A percentile compares a stretch with the other conserved stretches of the same genome.
Evolutionary conservation across 2,113 vertebrate species (phyloP).

Genomic region (Alaudala cheleensis): DNA sequence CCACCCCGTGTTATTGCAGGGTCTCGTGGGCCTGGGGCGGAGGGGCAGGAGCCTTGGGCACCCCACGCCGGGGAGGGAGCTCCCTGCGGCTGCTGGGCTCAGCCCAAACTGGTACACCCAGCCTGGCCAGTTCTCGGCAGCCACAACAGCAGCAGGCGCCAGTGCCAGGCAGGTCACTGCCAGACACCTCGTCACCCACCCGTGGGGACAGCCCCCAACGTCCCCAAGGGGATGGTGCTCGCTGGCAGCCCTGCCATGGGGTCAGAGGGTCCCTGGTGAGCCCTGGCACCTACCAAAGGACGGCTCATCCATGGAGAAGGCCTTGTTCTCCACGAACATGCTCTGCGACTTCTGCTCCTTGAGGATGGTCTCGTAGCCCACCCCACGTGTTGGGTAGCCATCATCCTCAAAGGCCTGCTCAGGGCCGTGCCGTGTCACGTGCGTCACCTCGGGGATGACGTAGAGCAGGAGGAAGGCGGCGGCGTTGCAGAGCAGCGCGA

Average conservation of each 20-base stretch:
- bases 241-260: accelerated
- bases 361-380: slow-evolving; percentile 92
- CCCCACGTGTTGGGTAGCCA: slow-evolving; percentile 76
- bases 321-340: slow-evolving; percentile 94
- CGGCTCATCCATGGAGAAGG: slow-evolving; percentile 93
- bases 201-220: neutral
- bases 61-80: neutral
- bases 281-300: slow-evolving; percentile 70
- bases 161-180: neutral
- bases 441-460: slow-evolving; percentile 85
- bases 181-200: neutral
- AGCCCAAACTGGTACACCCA: slow-evolving; percentile 41
- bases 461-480: slow-evolving; percentile 86
- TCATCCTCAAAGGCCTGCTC: slow-evolving; percentile 71
- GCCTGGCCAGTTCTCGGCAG: neutral
- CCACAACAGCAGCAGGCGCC: neutral
- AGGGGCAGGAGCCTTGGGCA: neutral
- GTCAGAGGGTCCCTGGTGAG: neutral
- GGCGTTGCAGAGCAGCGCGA: slow-evolving; percentile 87
- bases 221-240: accelerated
- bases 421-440: slow-evolving; percentile 62
- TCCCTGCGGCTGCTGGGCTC: neutral
- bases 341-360: slow-evolving; percentile 84
- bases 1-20: neutral
- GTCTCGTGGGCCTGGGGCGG: neutral